Percentiles rank a stretch among this genome's conserved stretches.
These are phyloP conservation scores for Bombus consobrinus DNA, from an alignment of 1,140 invertebrate genomes.

Conservation along the genomic window DNA sequence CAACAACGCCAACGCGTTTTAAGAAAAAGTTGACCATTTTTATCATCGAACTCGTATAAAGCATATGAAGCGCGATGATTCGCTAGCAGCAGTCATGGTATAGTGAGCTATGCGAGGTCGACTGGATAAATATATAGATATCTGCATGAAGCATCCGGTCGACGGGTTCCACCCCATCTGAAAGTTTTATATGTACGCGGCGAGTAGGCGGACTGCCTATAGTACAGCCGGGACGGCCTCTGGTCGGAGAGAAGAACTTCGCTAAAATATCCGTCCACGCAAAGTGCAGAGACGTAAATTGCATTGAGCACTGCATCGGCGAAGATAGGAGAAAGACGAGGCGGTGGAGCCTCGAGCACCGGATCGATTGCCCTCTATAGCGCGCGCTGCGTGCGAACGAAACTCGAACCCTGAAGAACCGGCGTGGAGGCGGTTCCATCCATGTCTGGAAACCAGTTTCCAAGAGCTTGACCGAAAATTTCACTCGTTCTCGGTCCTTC, in stretches of 20 bases:
- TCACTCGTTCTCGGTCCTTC: not conserved
- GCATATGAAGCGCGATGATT: not conserved
- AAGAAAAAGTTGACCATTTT: not conserved
- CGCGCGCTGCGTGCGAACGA: constrained; percentile 4
- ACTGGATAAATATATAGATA: constrained; percentile 47
- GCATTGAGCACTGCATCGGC: constrained; percentile 54
- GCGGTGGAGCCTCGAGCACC: constrained; percentile 20
- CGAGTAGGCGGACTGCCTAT: constrained; percentile 26
- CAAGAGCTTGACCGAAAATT: not conserved
- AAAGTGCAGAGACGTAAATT: constrained; percentile 69
- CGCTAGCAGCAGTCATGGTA: not conserved
- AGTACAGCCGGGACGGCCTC: constrained; percentile 1
- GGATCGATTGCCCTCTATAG: constrained; percentile 38
- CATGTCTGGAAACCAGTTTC: not conserved
- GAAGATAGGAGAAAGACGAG: constrained; percentile 49
- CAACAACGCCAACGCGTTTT: not conserved
- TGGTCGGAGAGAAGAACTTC: constrained; percentile 54
- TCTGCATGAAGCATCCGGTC: constrained; percentile 36
- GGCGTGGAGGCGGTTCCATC: not conserved
- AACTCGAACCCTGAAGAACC: constrained; percentile 18
- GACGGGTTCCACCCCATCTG: constrained; percentile 28
- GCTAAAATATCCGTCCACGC: constrained; percentile 66
- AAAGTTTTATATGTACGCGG: constrained; percentile 62
- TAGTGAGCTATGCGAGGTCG: not conserved
- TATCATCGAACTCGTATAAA: not conserved